phyloP scores from a whole-genome alignment of 2,113 vertebrate species.

The Acrocephalus arundinaceus region DNA sequence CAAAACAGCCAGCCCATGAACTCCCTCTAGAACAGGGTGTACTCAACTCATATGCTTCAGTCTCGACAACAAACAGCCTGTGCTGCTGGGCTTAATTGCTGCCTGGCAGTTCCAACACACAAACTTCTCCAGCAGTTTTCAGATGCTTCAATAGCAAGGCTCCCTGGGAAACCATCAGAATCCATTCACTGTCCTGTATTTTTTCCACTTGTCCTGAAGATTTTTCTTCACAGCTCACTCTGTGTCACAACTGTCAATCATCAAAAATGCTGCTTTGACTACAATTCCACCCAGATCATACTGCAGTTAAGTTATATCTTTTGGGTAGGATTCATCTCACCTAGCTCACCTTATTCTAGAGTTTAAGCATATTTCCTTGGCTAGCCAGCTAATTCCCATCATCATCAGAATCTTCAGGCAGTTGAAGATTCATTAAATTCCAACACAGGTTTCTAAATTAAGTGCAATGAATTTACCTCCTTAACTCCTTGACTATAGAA shows the following conservation, averaged over 20 bases:
- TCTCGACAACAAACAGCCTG: conserved; percentile 6
- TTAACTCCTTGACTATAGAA: neutral
- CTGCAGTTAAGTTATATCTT: neutral
- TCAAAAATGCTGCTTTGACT: neutral
- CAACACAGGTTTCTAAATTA: neutral
- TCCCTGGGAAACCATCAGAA: neutral
- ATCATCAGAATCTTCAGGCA: neutral
- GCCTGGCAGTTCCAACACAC: conserved; percentile 10
- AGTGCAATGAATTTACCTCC: neutral
- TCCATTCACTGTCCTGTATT: neutral
- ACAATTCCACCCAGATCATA: neutral
- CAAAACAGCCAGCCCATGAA: conserved; percentile 11
- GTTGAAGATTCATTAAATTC: neutral
- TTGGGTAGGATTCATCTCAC: neutral
- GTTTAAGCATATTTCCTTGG: neutral
- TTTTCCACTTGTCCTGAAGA: neutral
- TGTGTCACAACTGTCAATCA: neutral
- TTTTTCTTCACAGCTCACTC: neutral
- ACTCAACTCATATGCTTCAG: conserved; percentile 5
- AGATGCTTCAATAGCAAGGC: accelerated
- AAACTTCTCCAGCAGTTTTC: conserved; percentile 37
- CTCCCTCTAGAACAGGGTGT: conserved; percentile 32
- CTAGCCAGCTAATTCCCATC: neutral
- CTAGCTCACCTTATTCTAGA: neutral
- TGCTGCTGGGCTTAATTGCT: conserved; percentile 29